Base-by-base conservation (phyloP, 2,888 invertebrate genomes). In the Pseudolycoriella hygida region DNA sequence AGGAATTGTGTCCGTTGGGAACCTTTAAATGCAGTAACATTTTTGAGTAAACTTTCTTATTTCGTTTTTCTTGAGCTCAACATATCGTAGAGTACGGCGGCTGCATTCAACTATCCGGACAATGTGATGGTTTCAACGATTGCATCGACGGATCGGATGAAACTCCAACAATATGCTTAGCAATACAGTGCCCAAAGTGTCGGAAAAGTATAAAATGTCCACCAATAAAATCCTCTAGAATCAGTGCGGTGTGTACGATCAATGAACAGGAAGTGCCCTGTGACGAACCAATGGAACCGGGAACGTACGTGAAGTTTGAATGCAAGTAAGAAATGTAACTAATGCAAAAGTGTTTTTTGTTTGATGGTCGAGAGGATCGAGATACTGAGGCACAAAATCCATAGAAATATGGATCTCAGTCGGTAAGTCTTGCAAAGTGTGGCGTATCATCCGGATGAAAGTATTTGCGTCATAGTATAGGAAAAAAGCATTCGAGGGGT, bases 261-360 rank as follows among this genome's bases (percentile, higher is more conserved):
- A 52, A 51, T 15, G 53, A 53, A 52, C 58, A 57, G 25, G 42
- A 57, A 53, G 46, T 62, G 30, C 47, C 59, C 6, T 66, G 66
- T 48, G 51, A 60, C 45, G 48, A 50, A 15, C 50, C 59, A 1
- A 50, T 61, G 14, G 57, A 60, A 17, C 53, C 59, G 12, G 64
- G 62, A 10, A 60, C 66, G 3, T 53, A 52, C 2, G 60, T 55
- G 2, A 50, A 52, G 2, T 54, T 61, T 31, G 55, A 60, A 46
- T 67, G 67, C 47, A 61, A 58, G 34, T 34, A 34, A 14, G 12
- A n/a, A n/a, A n/a, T n/a, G n/a, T n/a, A n/a, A n/a, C n/a, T n/a
- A 30, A 6, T 30, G 15, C 34, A 14, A 12, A 4, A 34, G 11
- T 4, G 34, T 14, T 34, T 14, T 34, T 34, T 34, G 34, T n/a